A percentile compares a stretch with the other conserved stretches of the same genome.
phyloP scores from a whole-genome alignment of 2,113 vertebrate species.

The Phalacrocorax brasilianus region DNA sequence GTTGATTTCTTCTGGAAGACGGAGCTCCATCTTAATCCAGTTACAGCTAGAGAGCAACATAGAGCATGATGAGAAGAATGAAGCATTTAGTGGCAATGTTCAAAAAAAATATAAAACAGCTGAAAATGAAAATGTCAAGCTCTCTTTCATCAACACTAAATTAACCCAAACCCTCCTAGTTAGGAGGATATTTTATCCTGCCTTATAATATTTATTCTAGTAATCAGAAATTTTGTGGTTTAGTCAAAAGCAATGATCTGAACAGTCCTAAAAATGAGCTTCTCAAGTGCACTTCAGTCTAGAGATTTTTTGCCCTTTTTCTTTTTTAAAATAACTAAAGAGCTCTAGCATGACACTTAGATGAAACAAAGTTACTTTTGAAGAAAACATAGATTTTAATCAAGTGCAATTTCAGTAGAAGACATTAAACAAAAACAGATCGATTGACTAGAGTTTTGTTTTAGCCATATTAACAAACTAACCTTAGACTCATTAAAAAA shows the following conservation, averaged over 20 bases:
- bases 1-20: neutral
- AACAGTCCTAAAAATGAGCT: neutral
- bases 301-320: neutral
- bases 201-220: neutral
- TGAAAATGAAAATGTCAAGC: neutral
- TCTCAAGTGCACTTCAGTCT: neutral
- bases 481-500: neutral
- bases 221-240: neutral
- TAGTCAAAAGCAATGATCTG: neutral
- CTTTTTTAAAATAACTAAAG: neutral
- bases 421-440: neutral
- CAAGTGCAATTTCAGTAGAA: neutral
- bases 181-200: neutral
- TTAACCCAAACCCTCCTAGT: neutral
- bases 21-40: neutral
- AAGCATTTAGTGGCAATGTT: neutral
- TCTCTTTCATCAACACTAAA: neutral
- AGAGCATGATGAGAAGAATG: neutral
- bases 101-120: neutral
- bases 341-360: neutral
- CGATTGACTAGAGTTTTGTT: neutral
- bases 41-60: fast-evolving
- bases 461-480: neutral
- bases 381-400: neutral
- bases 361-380: neutral